Evolutionary conservation across 2,888 invertebrate genomes (phyloP).

Genomic region (Drosophila nr. fundita): DNA sequence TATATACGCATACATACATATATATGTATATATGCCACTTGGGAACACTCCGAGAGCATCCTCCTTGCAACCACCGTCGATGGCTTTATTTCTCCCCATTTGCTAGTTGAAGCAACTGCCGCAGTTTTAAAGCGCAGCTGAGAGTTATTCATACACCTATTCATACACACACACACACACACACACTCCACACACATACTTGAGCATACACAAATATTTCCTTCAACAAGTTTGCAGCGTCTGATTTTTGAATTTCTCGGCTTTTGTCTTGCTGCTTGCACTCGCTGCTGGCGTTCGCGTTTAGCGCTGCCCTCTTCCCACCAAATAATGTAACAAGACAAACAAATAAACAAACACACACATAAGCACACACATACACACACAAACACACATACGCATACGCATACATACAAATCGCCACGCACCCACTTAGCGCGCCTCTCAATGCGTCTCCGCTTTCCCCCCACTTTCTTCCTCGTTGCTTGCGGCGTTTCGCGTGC

Average conservation of each 20-base stretch:
- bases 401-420: constrained; percentile 21
- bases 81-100: constrained; percentile 39
- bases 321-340: constrained; percentile 67
- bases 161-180: constrained; percentile 4
- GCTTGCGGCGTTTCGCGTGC: constrained; percentile 42
- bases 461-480: not conserved
- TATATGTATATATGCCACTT: constrained; percentile 23
- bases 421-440: constrained; percentile 55
- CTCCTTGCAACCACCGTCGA: constrained; percentile 1
- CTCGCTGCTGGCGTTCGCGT: constrained; percentile 24
- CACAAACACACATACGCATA: not conserved
- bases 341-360: constrained; percentile 60
- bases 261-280: constrained; percentile 50
- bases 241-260: constrained; percentile 77
- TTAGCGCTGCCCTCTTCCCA: constrained; percentile 15
- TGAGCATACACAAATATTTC: constrained; percentile 61
- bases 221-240: constrained; percentile 75
- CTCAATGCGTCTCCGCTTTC: constrained; percentile 8
- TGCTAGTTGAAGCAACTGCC: constrained; percentile 31
- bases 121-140: constrained; percentile 46
- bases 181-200: constrained; percentile 6
- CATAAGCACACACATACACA: constrained; percentile 18
- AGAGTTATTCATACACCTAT: constrained; percentile 42
- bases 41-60: constrained; percentile 1
- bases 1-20: not conserved